These are phyloP conservation scores for Acestrorhynchus altus DNA, from an alignment of 2,797 vertebrate genomes.

Conservation along the genomic window DNA sequence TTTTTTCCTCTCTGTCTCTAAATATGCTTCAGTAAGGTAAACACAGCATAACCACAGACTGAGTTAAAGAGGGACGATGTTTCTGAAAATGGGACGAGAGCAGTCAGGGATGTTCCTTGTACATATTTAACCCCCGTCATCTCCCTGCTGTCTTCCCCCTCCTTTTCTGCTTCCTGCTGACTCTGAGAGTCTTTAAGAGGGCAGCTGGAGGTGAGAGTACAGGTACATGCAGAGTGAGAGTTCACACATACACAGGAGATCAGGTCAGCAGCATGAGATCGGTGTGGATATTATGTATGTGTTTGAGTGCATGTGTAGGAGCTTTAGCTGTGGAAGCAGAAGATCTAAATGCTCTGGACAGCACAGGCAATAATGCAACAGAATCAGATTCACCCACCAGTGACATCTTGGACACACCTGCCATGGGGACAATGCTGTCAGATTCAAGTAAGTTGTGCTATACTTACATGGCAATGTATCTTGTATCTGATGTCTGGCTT, in stretches of 20 bases:
- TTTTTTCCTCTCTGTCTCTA: conserved; percentile 36
- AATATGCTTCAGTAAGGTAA: conserved; percentile 44
- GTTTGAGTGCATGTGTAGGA: conserved; percentile 65
- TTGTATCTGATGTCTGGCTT: not conserved
- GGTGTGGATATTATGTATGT: conserved; percentile 64
- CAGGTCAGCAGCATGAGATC: conserved; percentile 50
- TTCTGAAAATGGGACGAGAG: conserved; percentile 47
- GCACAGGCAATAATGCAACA: conserved; percentile 19
- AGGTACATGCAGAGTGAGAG: conserved; percentile 40
- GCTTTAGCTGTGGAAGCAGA: conserved; percentile 51
- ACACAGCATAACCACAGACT: conserved; percentile 47
- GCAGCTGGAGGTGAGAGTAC: conserved; percentile 41
- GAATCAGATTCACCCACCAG: not conserved
- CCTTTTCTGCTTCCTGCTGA: conserved; percentile 45
- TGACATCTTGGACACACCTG: conserved; percentile 8
- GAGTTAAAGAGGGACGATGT: conserved; percentile 50
- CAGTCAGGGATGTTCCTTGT: conserved; percentile 37
- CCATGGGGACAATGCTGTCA: conserved; percentile 9
- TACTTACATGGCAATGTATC: not conserved
- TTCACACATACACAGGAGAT: not conserved
- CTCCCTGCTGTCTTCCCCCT: conserved; percentile 25
- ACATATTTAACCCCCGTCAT: conserved; percentile 34
- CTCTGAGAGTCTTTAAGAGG: conserved; percentile 53
- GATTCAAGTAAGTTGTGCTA: conserved; percentile 28
- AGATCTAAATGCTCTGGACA: conserved; percentile 23